Percentiles rank a stretch among this genome's conserved stretches.
phyloP scores from a whole-genome alignment of 2,888 invertebrate genomes.

The Noctua pronuba region DNA sequence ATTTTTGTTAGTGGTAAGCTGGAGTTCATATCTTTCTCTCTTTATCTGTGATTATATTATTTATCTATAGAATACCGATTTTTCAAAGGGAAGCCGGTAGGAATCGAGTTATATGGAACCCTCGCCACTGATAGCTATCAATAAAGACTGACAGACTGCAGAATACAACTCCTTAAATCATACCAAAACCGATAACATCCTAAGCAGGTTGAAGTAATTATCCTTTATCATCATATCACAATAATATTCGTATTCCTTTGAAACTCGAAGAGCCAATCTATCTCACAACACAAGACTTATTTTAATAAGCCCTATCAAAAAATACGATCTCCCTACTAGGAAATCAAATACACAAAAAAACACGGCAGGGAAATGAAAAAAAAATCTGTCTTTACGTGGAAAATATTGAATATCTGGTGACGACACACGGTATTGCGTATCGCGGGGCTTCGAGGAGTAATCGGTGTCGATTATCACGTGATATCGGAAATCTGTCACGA shows the following conservation, averaged over 20 bases:
- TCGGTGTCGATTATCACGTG: constrained; percentile 85
- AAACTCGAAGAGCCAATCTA: not conserved
- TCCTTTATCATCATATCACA: not conserved
- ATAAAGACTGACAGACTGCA: no score
- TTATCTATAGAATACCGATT: no score
- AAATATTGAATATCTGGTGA: constrained; percentile 76
- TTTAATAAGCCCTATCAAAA: constrained; percentile 21
- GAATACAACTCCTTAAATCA: not conserved
- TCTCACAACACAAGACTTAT: not conserved
- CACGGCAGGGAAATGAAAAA: constrained; percentile 50
- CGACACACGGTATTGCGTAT: constrained; percentile 74
- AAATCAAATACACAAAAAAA: constrained; percentile 43
- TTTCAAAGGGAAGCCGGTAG: no score
- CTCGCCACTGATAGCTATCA: no score
- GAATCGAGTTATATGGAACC: no score
- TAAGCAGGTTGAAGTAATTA: not conserved
- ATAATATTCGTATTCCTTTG: not conserved
- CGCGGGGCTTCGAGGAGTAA: constrained; percentile 85
- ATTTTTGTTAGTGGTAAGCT: no score
- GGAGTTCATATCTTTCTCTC: no score
- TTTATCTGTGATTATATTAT: no score
- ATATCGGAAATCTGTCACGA: constrained; percentile 88
- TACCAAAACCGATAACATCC: not conserved
- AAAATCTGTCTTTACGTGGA: constrained; percentile 55
- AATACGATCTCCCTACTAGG: constrained; percentile 25